These are phyloP conservation scores for Achlya flavicornis DNA, from an alignment of 2,888 invertebrate genomes.

Conservation along the genomic window DNA sequence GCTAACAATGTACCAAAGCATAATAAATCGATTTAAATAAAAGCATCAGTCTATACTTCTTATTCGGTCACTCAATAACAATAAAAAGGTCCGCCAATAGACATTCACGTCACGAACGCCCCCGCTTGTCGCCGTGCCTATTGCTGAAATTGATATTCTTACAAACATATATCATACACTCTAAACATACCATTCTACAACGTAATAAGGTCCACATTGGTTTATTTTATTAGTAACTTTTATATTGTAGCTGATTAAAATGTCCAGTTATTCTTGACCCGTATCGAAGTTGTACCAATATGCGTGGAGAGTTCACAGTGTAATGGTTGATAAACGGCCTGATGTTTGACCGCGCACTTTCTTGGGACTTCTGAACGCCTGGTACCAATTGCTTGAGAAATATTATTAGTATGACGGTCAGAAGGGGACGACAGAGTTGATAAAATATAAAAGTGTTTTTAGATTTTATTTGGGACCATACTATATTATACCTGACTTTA, in stretches of 20 bases:
- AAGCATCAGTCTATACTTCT: conserved; percentile 40
- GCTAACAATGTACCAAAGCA: neutral
- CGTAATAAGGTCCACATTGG: conserved; percentile 44
- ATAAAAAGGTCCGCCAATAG: conserved; percentile 70
- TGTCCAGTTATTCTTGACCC: conserved; percentile 11
- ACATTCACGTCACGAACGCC: conserved; percentile 75
- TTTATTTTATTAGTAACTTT: conserved; percentile 20
- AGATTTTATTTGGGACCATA: conserved; percentile 33
- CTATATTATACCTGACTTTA: conserved; percentile 21
- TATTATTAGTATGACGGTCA: conserved; percentile 65
- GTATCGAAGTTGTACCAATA: conserved; percentile 9
- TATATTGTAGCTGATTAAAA: neutral
- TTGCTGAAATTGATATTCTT: conserved; percentile 80
- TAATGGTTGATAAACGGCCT: conserved; percentile 42
- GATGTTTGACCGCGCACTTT: conserved; percentile 65
- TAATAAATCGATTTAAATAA: conserved; percentile 9
- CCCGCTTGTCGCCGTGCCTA: conserved; percentile 72
- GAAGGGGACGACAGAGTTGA: conserved; percentile 52
- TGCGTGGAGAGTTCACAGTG: conserved; percentile 19
- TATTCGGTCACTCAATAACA: conserved; percentile 74
- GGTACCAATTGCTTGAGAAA: conserved; percentile 74
- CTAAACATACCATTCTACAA: conserved; percentile 32
- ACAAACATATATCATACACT: conserved; percentile 36
- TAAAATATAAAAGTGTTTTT: conserved; percentile 49
- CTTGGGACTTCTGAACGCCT: conserved; percentile 65